Evolutionary conservation across 2,888 invertebrate genomes (phyloP), one percentile per base, ranked within the genome.

Genomic region (Sicus ferrugineus): DNA sequence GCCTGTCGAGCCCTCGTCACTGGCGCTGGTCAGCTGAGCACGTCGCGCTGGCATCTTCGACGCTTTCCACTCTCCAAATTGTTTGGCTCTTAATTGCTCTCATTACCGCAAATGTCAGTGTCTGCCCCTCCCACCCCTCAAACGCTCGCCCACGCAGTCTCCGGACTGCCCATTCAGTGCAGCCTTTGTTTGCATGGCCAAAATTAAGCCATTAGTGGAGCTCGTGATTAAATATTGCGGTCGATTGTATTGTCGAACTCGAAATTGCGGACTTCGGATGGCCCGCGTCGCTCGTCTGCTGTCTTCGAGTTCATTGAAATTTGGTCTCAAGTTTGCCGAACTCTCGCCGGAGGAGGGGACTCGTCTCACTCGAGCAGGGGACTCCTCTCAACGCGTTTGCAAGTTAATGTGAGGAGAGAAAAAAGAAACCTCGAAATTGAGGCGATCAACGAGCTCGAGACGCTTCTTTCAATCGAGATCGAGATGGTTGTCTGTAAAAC

Each of bases 251-350:
- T 52, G 26, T 26, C 26, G 52, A 52, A 52, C 52, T 52, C 23
- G 21, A 52, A 52, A 52, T 26, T 52, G n/a, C 19, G n/a, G n/a
- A 52, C 21, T 52, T 52, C 26, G 9, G 52, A 52, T 21, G 21
- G 14, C n/a, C 16, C 16, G 50, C 19, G 21, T 21, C 34, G 19
- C 19, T 34, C 11, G 16, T 59, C 34, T 59, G 21, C 34, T 34
- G 59, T 23, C 21, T 11, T 5, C 38, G 63, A 63, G 63, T 63
- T 63, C 63, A 63, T 63, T 63, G 63, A 63, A 63, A 63, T 63
- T 63, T 63, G 63, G 30, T 63, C 30, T 31, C 63, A 50, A 48
- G 63, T 63, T 63, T 63, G 50, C 63, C 50, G 48, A 63, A 63
- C 63, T 63, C n/a, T n/a, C 30, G 38, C 26, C 38, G 48, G 19